Conservation (phyloP, 2,113 vertebrate species). For the Oryzias celebensis region DNA sequence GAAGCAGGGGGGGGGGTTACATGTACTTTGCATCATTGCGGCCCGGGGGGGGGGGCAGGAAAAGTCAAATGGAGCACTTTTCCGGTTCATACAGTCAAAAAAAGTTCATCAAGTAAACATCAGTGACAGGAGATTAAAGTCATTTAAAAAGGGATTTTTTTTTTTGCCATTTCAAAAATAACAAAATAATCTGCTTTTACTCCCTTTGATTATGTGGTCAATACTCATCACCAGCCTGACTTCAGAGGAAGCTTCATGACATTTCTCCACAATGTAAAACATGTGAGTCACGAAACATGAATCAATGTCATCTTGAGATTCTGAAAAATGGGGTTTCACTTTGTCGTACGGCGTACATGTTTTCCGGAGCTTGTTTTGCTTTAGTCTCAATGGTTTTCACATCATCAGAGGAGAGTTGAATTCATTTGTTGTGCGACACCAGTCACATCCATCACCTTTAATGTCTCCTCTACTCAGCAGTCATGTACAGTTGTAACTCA, state of each 20-base stretch:
- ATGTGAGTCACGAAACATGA: slow-evolving; percentile 47
- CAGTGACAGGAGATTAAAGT: slow-evolving; percentile 58
- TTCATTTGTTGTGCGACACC: not conserved
- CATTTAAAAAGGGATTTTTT: slow-evolving; percentile 10
- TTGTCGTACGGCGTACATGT: slow-evolving; percentile 30
- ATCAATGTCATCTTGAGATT: slow-evolving; percentile 23
- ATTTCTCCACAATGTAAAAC: slow-evolving; percentile 36
- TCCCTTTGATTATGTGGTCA: slow-evolving; percentile 4
- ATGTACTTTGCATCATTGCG: slow-evolving; percentile 54
- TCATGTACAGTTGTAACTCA: slow-evolving; percentile 31
- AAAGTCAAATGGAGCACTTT: slow-evolving; percentile 59
- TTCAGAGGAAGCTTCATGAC: slow-evolving; percentile 8
- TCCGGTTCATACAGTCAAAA: slow-evolving; percentile 55
- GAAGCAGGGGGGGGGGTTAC: slow-evolving; percentile 35
- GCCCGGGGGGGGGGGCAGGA: slow-evolving; percentile 31
- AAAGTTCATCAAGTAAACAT: slow-evolving; percentile 65
- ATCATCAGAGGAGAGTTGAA: slow-evolving; percentile 16
- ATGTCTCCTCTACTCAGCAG: slow-evolving; percentile 10
- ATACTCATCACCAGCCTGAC: slow-evolving; percentile 22
- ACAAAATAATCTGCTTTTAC: slow-evolving; percentile 39
- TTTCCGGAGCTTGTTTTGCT: slow-evolving; percentile 29
- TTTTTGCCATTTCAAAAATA: slow-evolving; percentile 18
- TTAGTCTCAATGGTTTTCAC: slow-evolving; percentile 4
- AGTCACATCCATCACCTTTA: not conserved
- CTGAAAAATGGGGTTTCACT: slow-evolving; percentile 32